Evolutionary conservation across 2,797 vertebrate genomes (phyloP).

Genomic region (Ptychadena robeensis): DNA sequence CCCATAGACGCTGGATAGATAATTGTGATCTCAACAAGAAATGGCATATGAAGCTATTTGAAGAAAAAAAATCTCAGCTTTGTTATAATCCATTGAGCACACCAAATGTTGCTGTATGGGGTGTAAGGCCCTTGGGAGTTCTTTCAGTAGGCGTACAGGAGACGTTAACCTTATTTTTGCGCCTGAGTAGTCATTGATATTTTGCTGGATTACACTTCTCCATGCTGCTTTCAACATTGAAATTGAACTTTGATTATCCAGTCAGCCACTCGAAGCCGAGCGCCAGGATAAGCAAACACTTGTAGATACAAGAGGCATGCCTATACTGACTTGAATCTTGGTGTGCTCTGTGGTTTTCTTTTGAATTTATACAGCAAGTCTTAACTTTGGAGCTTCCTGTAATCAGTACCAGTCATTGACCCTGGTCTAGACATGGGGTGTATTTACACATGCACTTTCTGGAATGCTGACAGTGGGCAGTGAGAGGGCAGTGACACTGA

Average conservation of each 20-base stretch:
- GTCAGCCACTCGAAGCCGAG: neutral
- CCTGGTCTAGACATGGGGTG: too few relatives aligned
- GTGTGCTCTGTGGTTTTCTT: too few relatives aligned
- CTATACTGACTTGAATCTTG: too few relatives aligned
- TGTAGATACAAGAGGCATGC: too few relatives aligned
- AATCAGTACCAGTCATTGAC: too few relatives aligned
- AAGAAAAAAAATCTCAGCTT: slow-evolving; percentile 25
- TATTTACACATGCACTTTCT: too few relatives aligned
- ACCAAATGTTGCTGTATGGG: slow-evolving; percentile 21
- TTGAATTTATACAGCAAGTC: too few relatives aligned
- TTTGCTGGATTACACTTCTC: neutral
- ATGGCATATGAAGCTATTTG: slow-evolving; percentile 43
- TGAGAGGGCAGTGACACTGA: too few relatives aligned
- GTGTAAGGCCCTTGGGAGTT: slow-evolving; percentile 3
- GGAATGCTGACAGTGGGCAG: too few relatives aligned
- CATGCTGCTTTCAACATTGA: neutral
- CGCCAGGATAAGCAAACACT: too few relatives aligned
- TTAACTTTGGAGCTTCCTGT: too few relatives aligned
- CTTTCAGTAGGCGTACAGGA: neutral
- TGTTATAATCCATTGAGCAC: slow-evolving; percentile 8
- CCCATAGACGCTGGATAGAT: slow-evolving; percentile 9
- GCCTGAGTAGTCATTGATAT: neutral
- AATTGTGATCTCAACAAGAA: slow-evolving; percentile 38
- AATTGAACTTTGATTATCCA: neutral
- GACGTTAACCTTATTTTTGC: neutral